These are phyloP conservation scores for Geopemphigus sp. DNA, from an alignment of 1,140 invertebrate genomes.

Conservation along the genomic window DNA sequence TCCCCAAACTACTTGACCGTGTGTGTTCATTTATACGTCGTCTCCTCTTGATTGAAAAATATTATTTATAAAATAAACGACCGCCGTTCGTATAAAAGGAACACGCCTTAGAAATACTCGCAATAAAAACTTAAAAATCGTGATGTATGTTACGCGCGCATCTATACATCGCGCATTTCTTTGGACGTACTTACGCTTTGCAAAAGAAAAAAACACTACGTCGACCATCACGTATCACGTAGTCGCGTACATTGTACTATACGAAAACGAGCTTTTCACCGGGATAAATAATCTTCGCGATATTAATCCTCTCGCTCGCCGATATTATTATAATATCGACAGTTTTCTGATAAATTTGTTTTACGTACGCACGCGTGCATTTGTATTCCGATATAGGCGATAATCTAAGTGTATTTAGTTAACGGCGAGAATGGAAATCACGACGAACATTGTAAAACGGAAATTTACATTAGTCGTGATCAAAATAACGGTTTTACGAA, in stretches of 20 bases:
- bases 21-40: too few relatives aligned
- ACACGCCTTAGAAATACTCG: neutral
- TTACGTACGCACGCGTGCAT: too few relatives aligned
- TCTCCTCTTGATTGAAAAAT: neutral
- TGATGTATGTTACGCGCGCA: neutral
- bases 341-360: neutral
- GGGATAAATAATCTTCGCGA: neutral
- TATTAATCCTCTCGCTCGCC: neutral
- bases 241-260: neutral
- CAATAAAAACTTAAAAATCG: neutral
- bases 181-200: neutral
- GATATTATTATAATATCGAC: neutral
- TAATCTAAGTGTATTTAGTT: too few relatives aligned
- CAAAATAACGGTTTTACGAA: too few relatives aligned
- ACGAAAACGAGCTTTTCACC: neutral
- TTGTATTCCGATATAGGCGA: too few relatives aligned
- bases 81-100: conserved; percentile 1
- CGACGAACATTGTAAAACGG: too few relatives aligned
- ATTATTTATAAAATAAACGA: neutral
- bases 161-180: conserved; percentile 26
- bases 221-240: neutral
- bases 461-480: too few relatives aligned
- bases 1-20: too few relatives aligned
- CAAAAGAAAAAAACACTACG: conserved; percentile 11
- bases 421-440: too few relatives aligned